Base-by-base conservation (phyloP, 1,140 invertebrate species). In the Heterodera carotae region DNA sequence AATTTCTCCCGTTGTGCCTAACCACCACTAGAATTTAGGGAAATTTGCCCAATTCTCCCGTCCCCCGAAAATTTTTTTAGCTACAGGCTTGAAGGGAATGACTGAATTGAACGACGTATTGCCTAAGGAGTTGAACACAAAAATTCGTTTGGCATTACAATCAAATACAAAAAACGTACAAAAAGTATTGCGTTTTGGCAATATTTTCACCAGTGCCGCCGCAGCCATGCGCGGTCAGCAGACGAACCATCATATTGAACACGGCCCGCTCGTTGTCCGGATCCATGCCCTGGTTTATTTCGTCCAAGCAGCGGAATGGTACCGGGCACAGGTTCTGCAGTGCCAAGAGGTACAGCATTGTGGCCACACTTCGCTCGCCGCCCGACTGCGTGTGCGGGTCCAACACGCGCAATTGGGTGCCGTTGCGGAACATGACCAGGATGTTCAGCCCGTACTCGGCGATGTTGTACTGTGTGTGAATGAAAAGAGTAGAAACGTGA, bases 201-300 rank as follows among this genome's bases (percentile, higher is more conserved):
- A 87, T 80, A 36, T 73, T 74, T 15, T 31, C 12, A 33, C 72
- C 56, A 22, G 79, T 48, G 56, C 83, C 84, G 18, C 69, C 66
- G 29, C 25, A 62, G 53, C 67, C 62, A n/a, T n/a, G n/a, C n/a
- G n/a, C n/a, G n/a, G n/a, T n/a, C 18, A 85, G 75, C 27, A 81
- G 56, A 27, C 84, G 68, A 33, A 86, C 78, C 84, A 86, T 86
- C 59, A 86, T 82, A 60, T 87, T 81, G 72, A 86, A 86, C 0
- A 86, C 84, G 48, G 80, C 77, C 53, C 84, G 69, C 69, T 86
- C 84, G 67, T 86, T 86, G 2, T 62, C 76, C 4, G 84, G 85
- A 67, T 86, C 84, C 84, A 86, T 86, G 18, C 84, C 84, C 75
- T 86, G 85, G 74, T 86, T 86, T 59, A 86, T 87, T 69, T 86